Base-by-base conservation (phyloP, 2,888 invertebrate species). In the Torymus tubicola region DNA sequence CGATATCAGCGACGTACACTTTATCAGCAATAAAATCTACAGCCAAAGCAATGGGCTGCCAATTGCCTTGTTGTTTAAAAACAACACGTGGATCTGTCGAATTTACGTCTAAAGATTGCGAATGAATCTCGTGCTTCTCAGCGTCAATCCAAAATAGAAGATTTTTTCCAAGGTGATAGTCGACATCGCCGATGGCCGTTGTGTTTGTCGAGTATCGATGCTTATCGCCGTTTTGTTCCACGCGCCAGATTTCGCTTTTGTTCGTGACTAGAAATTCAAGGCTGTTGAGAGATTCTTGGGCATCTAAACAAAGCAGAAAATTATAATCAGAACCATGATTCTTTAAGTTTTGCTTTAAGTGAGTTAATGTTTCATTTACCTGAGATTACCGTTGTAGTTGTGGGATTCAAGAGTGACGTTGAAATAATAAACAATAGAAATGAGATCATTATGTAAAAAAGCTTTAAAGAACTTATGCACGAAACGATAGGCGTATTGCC, bases 131-230 rank as follows among this genome's bases (percentile, higher is more conserved):
- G 10, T 24, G 63, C 16, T 18, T 58, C 24, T 57, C 55, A 5
- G 55, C 21, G 16, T 82, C 78, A 14, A 80, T 76, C 80, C 80
- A 82, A 50, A 78, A 78, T 2, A 82, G 16, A 53, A 82, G 13
- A 16, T 80, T 80, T 65, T 76, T 80, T 60, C 14, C 11, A 3
- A 60, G 10, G 42, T 82, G 80, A 50, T 82, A 80, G 55, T 80
- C 75, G 11, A 82, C 64, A 14, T 82, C 78, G 14, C 14, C 50
- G 12, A 82, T 67, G 16, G 71, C 52, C 12, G 55, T 67, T 65
- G 74, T 12, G 14, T 77, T 80, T 0, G 64, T 80, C 8, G 3
- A 12, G 55, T 78, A 82, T 70, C 16, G 60, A 57, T 67, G 31
- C 14, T 52, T 70, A 31, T 77, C 63, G 16, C 70, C 73, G 16